These are phyloP conservation scores for Cinara cedri DNA, from an alignment of 2,888 invertebrate genomes.

Conservation along the genomic window DNA sequence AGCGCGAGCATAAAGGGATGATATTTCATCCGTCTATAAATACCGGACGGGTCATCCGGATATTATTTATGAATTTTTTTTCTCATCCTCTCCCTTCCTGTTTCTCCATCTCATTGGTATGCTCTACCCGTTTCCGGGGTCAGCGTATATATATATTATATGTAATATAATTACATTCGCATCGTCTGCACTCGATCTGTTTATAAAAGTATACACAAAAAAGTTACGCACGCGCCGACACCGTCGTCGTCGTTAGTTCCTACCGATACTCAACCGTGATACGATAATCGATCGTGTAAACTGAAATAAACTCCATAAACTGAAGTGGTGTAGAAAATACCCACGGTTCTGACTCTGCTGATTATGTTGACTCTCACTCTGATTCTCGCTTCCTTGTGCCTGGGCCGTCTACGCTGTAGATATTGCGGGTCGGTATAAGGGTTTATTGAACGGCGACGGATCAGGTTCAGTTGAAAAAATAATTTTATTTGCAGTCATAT, in stretches of 20 bases:
- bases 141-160: background rate
- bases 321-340: too few species aligned
- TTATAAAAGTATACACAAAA: too few species aligned
- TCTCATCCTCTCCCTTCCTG: conserved; percentile 44
- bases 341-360: too few species aligned
- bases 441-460: too few species aligned
- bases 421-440: too few species aligned
- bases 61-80: conserved; percentile 56
- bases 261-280: too few species aligned
- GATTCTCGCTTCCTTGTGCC: too few species aligned
- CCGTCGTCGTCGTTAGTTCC: background rate
- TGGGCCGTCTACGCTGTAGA: too few species aligned
- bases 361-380: too few species aligned
- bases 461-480: too few species aligned
- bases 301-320: too few species aligned
- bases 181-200: conserved; percentile 17
- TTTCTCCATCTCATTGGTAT: conserved; percentile 54
- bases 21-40: conserved; percentile 57
- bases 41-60: conserved; percentile 56
- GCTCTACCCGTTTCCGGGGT: conserved; percentile 39
- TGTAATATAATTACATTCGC: conserved; percentile 42
- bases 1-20: conserved; percentile 42
- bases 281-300: background rate
- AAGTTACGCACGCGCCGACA: background rate
- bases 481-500: too few species aligned